Evolutionary conservation across 2,797 vertebrate genomes (phyloP).

Genomic region (Sebastes trivittatus): DNA sequence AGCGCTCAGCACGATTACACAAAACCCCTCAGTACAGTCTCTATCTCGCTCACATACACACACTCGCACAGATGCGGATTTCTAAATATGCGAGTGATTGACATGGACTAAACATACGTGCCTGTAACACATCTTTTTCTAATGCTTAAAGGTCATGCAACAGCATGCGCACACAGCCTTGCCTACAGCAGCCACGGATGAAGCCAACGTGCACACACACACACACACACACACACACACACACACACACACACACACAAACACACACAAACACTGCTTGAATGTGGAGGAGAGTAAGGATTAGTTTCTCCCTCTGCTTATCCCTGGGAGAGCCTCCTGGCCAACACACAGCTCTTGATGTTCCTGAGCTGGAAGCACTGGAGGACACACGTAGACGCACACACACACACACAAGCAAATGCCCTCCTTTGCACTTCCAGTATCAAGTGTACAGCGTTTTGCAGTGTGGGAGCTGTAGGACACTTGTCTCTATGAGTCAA

Average conservation of each 20-base stretch:
- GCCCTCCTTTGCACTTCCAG: conserved; percentile 18
- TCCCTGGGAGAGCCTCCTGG: conserved; percentile 72
- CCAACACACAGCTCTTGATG: conserved; percentile 74
- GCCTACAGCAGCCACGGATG: conserved; percentile 20
- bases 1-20: conserved; percentile 78
- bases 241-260: background rate
- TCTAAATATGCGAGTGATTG: conserved; percentile 60
- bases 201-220: background rate
- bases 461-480: conserved; percentile 44
- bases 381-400: conserved; percentile 31
- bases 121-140: conserved; percentile 45
- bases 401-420: background rate
- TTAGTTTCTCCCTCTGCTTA: conserved; percentile 71
- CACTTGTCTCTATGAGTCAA: conserved; percentile 42
- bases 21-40: conserved; percentile 71
- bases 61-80: conserved; percentile 17
- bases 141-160: conserved; percentile 54
- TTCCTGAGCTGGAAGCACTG: conserved; percentile 65
- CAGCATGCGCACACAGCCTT: conserved; percentile 44
- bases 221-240: conserved; percentile 10
- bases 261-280: conserved; percentile 33
- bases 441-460: conserved; percentile 34
- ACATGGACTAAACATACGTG: conserved; percentile 52
- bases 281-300: conserved; percentile 64
- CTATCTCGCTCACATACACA: conserved; percentile 22